Percentiles rank a stretch among this genome's conserved stretches.
Evolutionary conservation across 2,797 vertebrate genomes (phyloP).

Genomic region (Enteromius argenteus): DNA sequence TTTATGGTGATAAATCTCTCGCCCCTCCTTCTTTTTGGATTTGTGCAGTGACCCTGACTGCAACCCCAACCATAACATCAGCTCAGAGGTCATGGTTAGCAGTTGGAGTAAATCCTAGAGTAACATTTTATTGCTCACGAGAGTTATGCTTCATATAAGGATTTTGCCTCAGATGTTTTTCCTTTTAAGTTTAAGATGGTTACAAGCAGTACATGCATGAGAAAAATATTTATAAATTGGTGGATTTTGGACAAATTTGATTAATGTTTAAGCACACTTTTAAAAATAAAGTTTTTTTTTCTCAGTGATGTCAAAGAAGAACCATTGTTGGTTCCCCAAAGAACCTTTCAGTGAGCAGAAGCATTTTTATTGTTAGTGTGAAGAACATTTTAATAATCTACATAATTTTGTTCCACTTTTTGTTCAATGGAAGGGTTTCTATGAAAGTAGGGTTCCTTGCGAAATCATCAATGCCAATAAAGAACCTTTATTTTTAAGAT

Average conservation of each 20-base stretch:
- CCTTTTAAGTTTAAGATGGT: neutral
- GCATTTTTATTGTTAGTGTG: neutral
- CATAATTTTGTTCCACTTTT: neutral
- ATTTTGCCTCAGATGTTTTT: neutral
- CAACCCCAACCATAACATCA: slow-evolving; percentile 37
- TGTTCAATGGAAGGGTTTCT: neutral
- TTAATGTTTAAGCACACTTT: neutral
- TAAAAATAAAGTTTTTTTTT: neutral
- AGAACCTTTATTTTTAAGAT: neutral
- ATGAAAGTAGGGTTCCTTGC: neutral
- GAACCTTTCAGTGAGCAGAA: neutral
- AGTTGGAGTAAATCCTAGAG: neutral
- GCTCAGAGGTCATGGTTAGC: slow-evolving; percentile 23
- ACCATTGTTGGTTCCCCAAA: neutral
- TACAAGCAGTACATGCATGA: neutral
- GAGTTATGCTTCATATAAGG: neutral
- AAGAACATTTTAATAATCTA: neutral
- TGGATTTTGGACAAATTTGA: neutral
- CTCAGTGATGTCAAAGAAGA: too few relatives aligned
- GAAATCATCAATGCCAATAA: neutral
- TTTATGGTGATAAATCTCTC: slow-evolving; percentile 29
- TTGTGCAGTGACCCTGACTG: slow-evolving; percentile 22
- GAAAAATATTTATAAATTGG: neutral
- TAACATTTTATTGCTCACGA: neutral
- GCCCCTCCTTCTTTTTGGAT: slow-evolving; percentile 1